Evolutionary conservation across 1,140 invertebrate genomes (phyloP), one percentile per base, ranked within the genome.

Genomic region (Ostrea denselamellosa): DNA sequence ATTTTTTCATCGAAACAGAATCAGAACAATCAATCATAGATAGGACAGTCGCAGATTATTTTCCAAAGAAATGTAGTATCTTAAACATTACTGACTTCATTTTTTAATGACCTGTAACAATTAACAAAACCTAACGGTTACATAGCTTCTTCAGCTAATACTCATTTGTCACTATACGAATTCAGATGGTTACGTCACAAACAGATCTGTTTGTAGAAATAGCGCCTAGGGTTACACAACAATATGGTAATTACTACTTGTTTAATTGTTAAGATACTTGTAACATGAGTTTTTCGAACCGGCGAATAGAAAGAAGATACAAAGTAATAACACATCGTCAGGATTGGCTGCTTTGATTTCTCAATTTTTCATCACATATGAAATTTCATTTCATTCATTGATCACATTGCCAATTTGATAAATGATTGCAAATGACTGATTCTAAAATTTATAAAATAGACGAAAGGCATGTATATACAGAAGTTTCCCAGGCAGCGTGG

Each of bases 181-280:
- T 4, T 28, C 68, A 25, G 68, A 77, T 77, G 25, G 28, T 77
- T 77, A 34, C 68, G 68, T 77, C 68, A 77, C 22, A 77, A 77
- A 34, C 68, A 77, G 68, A 5, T 77, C 10, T 25, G 17, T 77
- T 77, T 28, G 68, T 14, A 77, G 25, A 77, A 77, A 77, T 17
- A 77, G 25, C 68, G 68, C 68, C 68, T 25, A 77, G 28, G 68
- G 68, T 77, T 14, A 77, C 68, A 28, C 25, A 34, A 34, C 14
- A 9, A 77, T 25, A 22, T 5, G 25, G 28, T 77, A 77, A 34
- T 77, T 77, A 77, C 68, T 10, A 77, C 25, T 2, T 62, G 19
- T 62, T 19, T 5, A 19, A 62, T n/a, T 19, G 17, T 62, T 0
- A 62, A 62, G 17, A 17, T 5, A 62, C 17, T n/a, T 17, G 56